phyloP scores from a whole-genome alignment of 2,888 invertebrate genomes.

The Amiota minor region DNA sequence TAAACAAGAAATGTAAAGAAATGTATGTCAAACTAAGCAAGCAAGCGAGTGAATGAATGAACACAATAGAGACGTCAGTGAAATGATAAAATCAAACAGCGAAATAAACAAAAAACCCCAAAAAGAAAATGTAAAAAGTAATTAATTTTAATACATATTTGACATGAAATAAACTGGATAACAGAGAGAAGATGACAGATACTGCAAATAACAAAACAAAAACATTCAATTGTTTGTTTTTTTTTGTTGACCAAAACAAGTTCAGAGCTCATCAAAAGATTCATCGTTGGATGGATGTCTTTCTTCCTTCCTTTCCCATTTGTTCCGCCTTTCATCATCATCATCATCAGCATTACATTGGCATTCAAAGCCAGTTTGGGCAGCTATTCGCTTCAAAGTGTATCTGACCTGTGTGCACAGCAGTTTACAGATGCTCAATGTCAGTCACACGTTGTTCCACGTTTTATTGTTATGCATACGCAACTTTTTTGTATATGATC shows the following conservation, averaged over 20 bases:
- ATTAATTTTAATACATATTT: constrained; percentile 46
- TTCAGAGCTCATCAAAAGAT: too few relatives aligned
- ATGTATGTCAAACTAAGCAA: constrained; percentile 25
- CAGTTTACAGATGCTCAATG: neutral
- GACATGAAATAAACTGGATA: constrained; percentile 51
- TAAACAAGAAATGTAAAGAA: neutral
- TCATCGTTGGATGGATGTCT: neutral
- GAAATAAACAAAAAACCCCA: constrained; percentile 2
- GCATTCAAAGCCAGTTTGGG: too few relatives aligned
- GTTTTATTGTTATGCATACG: too few relatives aligned
- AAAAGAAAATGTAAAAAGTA: neutral
- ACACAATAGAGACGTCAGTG: neutral
- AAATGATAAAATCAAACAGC: neutral
- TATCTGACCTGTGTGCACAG: constrained; percentile 16
- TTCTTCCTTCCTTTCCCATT: neutral
- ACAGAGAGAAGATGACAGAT: neutral
- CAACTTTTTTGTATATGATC: too few relatives aligned
- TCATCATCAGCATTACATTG: too few relatives aligned
- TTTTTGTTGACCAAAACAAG: too few relatives aligned
- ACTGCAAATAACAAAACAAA: neutral
- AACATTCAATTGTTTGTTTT: neutral
- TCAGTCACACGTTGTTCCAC: neutral
- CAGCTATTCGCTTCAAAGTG: neutral
- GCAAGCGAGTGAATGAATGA: too few relatives aligned
- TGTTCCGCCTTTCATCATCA: neutral